Conservation (phyloP, 2,888 invertebrate species). For the Slavum lentiscoides region DNA sequence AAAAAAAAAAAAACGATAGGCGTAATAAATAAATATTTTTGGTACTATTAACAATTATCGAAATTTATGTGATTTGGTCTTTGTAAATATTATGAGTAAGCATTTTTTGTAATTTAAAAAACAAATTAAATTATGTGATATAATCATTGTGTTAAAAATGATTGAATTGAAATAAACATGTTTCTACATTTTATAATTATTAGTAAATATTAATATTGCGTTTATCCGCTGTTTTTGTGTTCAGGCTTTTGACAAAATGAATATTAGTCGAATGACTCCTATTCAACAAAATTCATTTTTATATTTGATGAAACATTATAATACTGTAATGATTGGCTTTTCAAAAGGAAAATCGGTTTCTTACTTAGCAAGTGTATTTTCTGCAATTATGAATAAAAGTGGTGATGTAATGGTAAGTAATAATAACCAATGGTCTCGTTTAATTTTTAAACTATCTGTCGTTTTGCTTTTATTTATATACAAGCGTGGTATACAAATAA, state of each 20-base stretch:
- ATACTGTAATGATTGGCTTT: slow-evolving; percentile 36
- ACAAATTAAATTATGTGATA: no score
- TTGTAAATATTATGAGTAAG: no score
- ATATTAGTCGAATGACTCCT: slow-evolving; percentile 29
- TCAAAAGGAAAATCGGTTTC: slow-evolving; percentile 43
- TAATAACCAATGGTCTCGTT: neutral
- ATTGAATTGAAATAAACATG: no score
- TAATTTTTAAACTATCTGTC: neutral
- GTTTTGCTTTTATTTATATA: neutral
- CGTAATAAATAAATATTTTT: no score
- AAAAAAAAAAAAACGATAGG: no score
- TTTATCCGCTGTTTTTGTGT: neutral
- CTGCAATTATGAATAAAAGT: slow-evolving; percentile 23
- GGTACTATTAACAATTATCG: no score
- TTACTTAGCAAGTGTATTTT: slow-evolving; percentile 29
- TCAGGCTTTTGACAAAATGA: slow-evolving; percentile 31
- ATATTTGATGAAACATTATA: slow-evolving; percentile 31
- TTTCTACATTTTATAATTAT: no score
- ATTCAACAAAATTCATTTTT: slow-evolving; percentile 33
- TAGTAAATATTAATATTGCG: no score
- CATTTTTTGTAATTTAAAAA: no score
- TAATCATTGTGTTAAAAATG: no score
- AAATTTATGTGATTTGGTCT: no score
- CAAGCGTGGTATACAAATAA: neutral
- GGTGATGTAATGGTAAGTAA: slow-evolving; percentile 1